Percentiles rank a stretch among this genome's conserved stretches.
Conservation (phyloP, 2,797 vertebrate genomes). For the Falco biarmicus region DNA sequence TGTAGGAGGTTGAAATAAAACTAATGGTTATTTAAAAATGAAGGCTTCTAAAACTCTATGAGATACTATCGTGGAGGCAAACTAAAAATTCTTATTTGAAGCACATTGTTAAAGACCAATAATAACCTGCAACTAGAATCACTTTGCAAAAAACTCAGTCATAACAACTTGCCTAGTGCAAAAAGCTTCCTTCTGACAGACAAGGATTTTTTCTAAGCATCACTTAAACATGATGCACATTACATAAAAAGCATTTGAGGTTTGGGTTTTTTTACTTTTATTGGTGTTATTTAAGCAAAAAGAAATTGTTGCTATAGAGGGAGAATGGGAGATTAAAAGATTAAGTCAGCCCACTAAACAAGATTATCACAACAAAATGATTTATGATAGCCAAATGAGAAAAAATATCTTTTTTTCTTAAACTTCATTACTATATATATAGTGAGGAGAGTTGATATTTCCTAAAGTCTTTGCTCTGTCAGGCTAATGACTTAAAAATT, state of each 20-base stretch:
- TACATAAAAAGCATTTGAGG: constrained; percentile 19
- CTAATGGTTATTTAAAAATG: constrained; percentile 42
- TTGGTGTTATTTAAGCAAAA: constrained; percentile 3
- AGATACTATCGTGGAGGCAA: background rate
- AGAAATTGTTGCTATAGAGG: background rate
- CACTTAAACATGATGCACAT: constrained; percentile 46
- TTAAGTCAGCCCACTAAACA: background rate
- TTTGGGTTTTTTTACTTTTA: background rate
- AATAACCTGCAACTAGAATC: constrained; percentile 2
- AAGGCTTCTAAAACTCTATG: background rate
- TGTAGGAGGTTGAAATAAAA: constrained; percentile 9
- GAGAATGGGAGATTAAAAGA: background rate
- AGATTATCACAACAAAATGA: background rate
- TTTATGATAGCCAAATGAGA: background rate
- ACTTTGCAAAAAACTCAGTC: background rate
- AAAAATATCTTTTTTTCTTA: background rate
- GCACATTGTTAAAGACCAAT: background rate
- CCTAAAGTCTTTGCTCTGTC: constrained; percentile 34
- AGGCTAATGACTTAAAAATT: constrained; percentile 50
- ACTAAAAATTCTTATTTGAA: background rate
- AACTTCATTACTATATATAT: background rate
- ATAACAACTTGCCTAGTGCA: constrained; percentile 9
- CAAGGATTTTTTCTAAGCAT: constrained; percentile 7
- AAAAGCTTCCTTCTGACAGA: constrained; percentile 58
- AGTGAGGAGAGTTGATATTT: constrained; percentile 11